Base-by-base conservation (phyloP, 37 sponge, comb jelly and placozoan species). In the Bolinopsis microptera region DNA sequence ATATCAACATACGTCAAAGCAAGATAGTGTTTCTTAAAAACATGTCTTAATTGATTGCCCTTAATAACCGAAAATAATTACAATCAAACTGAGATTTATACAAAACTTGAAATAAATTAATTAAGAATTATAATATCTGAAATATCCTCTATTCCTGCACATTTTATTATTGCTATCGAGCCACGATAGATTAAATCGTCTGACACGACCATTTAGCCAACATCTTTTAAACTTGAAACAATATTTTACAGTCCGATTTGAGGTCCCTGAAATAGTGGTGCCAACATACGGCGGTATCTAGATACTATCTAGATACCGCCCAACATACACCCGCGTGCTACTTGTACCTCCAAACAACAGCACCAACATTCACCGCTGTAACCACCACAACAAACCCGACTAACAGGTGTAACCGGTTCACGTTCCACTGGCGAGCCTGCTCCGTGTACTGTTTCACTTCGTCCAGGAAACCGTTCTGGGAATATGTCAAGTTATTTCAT, bases 361-460 rank as follows among this genome's bases (percentile, higher is more conserved):
- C 80, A 1, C 80, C 80, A 35, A 77, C 22, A 36, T 77, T 77
- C 36, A 77, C 37, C 5, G 80, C 80, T 21, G 80, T 77, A 18
- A 77, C 33, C 3, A 32, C 32, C 18, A 35, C 80, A 1, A 77
- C 0, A 18, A 35, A 27, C 9, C 80, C 80, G 35, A 77, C 18
- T 5, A 35, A 0, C 32, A 77, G 28, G 21, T 32, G 21, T 18
- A 34, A 36, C 21, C 80, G 80, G 13, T 5, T 48, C 21, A 32
- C 21, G 32, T 32, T 77, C 80, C 80, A 77, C 33, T 32, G 32
- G 1, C 35, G 35, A 16, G 33, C 33, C 36, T 77, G 80, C 13
- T 77, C 80, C 36, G 32, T 35, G 18, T 77, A 35, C 80, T 32
- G 80, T 3, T 77, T 77, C 80, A 77, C 80, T 34, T 77, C 80